phyloP scores from a whole-genome alignment of 1,140 invertebrate species.

The Drosophila athabasca region DNA sequence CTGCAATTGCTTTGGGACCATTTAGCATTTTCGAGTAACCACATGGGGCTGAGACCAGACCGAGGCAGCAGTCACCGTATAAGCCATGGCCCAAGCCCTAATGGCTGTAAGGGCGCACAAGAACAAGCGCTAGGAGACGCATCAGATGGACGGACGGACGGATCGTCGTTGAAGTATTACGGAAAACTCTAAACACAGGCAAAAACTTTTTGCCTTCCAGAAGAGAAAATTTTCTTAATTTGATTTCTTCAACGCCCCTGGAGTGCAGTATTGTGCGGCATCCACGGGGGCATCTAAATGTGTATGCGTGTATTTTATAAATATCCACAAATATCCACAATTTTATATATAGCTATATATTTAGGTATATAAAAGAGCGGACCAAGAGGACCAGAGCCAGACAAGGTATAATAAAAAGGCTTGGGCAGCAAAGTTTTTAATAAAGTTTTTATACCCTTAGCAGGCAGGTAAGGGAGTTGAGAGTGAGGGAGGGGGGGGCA shows the following conservation, averaged over 20 bases:
- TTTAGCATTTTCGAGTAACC: slow-evolving; percentile 77
- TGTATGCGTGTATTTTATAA: slow-evolving; percentile 75
- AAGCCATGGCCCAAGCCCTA: slow-evolving; percentile 37
- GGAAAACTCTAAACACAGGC: slow-evolving; percentile 72
- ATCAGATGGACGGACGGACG: slow-evolving; percentile 19
- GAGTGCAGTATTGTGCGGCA: slow-evolving; percentile 55
- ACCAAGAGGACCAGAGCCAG: slow-evolving; percentile 23
- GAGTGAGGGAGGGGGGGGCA: slow-evolving; percentile 24
- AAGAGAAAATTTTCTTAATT: slow-evolving; percentile 78
- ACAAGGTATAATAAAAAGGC: slow-evolving; percentile 66
- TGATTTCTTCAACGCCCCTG: slow-evolving; percentile 79
- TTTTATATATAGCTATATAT: slow-evolving; percentile 28
- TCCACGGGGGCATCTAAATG: slow-evolving; percentile 54
- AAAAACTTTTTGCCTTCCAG: slow-evolving; percentile 59
- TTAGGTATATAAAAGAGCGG: slow-evolving; percentile 21
- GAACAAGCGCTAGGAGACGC: slow-evolving; percentile 30
- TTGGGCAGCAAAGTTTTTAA: slow-evolving; percentile 77
- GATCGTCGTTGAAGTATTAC: slow-evolving; percentile 69
- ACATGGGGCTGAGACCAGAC: slow-evolving; percentile 67
- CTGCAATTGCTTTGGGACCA: slow-evolving; percentile 77
- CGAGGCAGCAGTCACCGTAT: slow-evolving; percentile 30
- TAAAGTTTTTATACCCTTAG: slow-evolving; percentile 77
- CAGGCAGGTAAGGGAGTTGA: slow-evolving; percentile 2
- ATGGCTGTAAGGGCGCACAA: slow-evolving; percentile 22
- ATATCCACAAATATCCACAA: slow-evolving; percentile 36